phyloP scores from a whole-genome alignment of 2,797 vertebrate species.

The Sus cebifrons region DNA sequence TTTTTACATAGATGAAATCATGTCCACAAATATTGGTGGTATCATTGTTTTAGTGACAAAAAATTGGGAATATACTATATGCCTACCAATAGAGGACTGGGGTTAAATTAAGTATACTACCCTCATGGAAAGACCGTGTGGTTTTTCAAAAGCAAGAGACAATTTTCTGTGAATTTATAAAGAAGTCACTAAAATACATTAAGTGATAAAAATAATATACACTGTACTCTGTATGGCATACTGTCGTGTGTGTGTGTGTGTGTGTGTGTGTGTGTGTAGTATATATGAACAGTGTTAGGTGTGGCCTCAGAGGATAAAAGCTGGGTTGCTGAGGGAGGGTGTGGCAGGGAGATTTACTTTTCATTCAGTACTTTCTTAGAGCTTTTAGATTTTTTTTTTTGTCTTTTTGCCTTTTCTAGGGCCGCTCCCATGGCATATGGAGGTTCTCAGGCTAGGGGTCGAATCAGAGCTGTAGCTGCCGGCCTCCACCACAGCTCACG shows the following conservation, averaged over 20 bases:
- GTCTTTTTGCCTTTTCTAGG: too few species aligned
- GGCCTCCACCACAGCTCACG: too few species aligned
- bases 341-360: background rate
- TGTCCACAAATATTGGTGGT: background rate
- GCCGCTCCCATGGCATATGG: too few species aligned
- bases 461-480: too few species aligned
- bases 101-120: background rate
- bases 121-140: background rate
- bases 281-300: background rate
- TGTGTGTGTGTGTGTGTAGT: background rate
- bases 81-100: background rate
- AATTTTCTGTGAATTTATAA: constrained; percentile 44
- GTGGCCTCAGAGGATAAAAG: background rate
- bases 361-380: constrained; percentile 22
- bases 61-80: background rate
- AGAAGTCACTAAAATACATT: constrained; percentile 18
- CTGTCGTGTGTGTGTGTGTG: background rate
- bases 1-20: constrained; percentile 28
- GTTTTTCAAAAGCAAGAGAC: constrained; percentile 3
- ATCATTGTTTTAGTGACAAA: background rate
- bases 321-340: background rate
- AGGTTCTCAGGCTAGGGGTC: too few species aligned
- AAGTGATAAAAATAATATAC: background rate
- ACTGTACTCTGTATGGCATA: background rate
- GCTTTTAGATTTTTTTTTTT: background rate